Evolutionary conservation across 1,140 invertebrate species (phyloP).

Genomic region (Megalopta genalis): DNA sequence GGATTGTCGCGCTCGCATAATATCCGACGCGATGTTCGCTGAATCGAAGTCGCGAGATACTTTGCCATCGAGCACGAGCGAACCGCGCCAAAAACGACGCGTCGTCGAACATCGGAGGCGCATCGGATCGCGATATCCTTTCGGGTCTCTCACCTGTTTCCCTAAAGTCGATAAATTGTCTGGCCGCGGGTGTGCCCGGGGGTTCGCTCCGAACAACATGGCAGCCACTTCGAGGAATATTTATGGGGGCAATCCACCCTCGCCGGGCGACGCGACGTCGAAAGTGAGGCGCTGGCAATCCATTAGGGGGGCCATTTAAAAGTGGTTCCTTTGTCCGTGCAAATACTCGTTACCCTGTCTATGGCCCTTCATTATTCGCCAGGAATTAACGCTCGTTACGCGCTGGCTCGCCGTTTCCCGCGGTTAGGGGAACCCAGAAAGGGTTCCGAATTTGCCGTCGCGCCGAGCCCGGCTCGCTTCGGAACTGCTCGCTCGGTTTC

Average conservation of each 20-base stretch:
- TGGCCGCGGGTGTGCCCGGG: neutral
- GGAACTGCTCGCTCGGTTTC: neutral
- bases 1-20: too few relatives aligned
- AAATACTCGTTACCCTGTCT: conserved; percentile 24
- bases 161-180: neutral
- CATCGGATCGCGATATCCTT: conserved; percentile 17
- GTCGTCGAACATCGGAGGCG: too few relatives aligned
- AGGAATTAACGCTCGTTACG: conserved; percentile 30
- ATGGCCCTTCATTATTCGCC: conserved; percentile 28
- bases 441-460: neutral
- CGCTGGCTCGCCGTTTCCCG: neutral
- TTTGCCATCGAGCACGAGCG: too few relatives aligned
- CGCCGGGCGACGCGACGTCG: neutral
- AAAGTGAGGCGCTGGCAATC: conserved; percentile 11
- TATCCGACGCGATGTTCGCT: too few relatives aligned
- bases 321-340: conserved; percentile 21
- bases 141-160: too few relatives aligned
- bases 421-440: neutral
- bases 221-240: neutral
- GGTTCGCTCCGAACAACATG: neutral
- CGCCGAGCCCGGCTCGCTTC: neutral
- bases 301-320: conserved; percentile 32
- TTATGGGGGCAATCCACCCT: neutral
- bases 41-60: too few relatives aligned
- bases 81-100: too few relatives aligned